A percentile compares a stretch with the other conserved stretches of the same genome.
Conservation (phyloP, 2,113 vertebrate species). For the Trogon melanurus region DNA sequence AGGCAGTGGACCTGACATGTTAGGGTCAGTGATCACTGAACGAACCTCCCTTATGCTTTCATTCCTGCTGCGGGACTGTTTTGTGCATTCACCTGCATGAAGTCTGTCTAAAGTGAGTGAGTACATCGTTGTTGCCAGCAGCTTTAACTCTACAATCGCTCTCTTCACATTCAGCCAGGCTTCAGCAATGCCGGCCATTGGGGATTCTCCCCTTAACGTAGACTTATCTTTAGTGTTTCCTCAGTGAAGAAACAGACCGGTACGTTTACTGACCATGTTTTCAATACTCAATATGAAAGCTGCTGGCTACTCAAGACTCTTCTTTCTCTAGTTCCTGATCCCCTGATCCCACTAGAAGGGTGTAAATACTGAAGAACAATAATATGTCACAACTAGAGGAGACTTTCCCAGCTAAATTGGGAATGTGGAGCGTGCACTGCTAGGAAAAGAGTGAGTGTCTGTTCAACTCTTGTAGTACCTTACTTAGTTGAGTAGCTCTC, state of each 20-base stretch:
- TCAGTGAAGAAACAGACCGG: background rate
- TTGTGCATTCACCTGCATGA: background rate
- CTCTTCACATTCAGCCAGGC: background rate
- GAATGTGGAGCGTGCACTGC: background rate
- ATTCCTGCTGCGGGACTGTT: background rate
- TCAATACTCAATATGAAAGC: accelerated
- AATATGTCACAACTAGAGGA: background rate
- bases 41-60: background rate
- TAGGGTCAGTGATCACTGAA: background rate
- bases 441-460: background rate
- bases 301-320: background rate
- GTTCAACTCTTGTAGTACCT: background rate
- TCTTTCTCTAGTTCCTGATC: background rate
- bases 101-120: background rate
- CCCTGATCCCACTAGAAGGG: background rate
- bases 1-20: background rate
- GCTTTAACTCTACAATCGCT: background rate
- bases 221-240: background rate
- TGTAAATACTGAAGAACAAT: background rate
- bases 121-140: background rate
- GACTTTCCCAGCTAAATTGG: background rate
- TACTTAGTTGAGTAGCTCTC: background rate
- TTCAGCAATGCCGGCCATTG: background rate
- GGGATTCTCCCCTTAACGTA: background rate
- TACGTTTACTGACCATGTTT: background rate